Evolutionary conservation across 2,888 invertebrate species (phyloP).

Genomic region (Perizoma affinitatum): DNA sequence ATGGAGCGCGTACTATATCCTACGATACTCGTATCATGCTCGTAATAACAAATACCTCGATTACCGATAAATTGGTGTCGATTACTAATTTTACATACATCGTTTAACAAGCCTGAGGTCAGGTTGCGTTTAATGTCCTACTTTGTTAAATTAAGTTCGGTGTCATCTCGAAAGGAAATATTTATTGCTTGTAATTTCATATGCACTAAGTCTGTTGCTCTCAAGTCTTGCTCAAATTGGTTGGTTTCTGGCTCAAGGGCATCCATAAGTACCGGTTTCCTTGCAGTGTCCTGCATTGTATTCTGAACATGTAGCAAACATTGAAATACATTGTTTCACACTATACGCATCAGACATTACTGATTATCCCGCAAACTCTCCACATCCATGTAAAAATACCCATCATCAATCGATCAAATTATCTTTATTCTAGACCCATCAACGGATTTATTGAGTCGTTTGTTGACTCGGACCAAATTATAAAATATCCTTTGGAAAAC

Average conservation of each 20-base stretch:
- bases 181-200: constrained; percentile 1
- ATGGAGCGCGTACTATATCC: constrained; percentile 15
- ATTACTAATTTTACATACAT: constrained; percentile 11
- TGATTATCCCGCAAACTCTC: too few relatives aligned
- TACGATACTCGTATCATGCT: constrained; percentile 6
- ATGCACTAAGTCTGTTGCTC: constrained; percentile 4
- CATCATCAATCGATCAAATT: constrained; percentile 28
- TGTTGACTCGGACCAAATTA: too few relatives aligned
- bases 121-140: constrained; percentile 7
- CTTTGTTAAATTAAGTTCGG: not conserved
- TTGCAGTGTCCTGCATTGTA: constrained; percentile 17
- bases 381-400: constrained; percentile 4
- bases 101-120: constrained; percentile 5
- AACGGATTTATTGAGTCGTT: not conserved
- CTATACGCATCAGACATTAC: too few relatives aligned
- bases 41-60: constrained; percentile 14
- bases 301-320: constrained; percentile 8
- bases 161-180: not conserved
- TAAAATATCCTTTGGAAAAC: too few relatives aligned
- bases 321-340: constrained; percentile 3
- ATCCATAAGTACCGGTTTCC: constrained; percentile 21
- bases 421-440: too few relatives aligned
- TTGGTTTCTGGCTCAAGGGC: constrained; percentile 25
- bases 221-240: constrained; percentile 1
- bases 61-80: constrained; percentile 19